phyloP scores from a whole-genome alignment of 2,113 vertebrate genomes.

The Leucoraja erinaceus region DNA sequence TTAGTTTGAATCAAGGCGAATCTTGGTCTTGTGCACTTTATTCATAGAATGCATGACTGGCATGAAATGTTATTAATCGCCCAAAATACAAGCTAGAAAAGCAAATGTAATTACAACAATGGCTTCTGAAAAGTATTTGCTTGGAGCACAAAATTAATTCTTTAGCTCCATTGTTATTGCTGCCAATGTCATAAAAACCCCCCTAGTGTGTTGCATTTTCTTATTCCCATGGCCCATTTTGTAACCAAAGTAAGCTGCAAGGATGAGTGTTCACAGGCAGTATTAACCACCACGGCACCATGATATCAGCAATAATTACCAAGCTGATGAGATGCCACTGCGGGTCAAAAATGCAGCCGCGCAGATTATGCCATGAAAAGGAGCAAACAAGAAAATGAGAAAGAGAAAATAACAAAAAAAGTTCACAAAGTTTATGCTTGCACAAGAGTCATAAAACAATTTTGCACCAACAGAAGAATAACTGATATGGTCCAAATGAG shows the following conservation, averaged over 20 bases:
- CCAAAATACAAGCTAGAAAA: not conserved
- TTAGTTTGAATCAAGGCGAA: not conserved
- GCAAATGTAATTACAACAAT: not conserved
- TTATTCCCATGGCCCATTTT: not conserved
- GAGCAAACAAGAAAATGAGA: too few species aligned
- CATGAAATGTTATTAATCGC: not conserved
- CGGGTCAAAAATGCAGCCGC: not conserved
- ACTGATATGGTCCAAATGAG: constrained; percentile 16
- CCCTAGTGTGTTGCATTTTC: not conserved
- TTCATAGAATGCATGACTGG: not conserved
- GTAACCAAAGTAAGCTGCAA: not conserved
- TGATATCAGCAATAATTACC: not conserved
- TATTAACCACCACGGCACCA: not conserved
- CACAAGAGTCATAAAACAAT: not conserved
- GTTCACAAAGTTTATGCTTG: constrained; percentile 1
- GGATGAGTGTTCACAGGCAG: not conserved
- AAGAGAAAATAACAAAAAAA: not conserved
- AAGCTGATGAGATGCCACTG: not conserved
- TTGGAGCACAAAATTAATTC: not conserved
- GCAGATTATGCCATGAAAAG: not conserved
- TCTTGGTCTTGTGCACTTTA: not conserved
- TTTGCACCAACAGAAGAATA: constrained; percentile 14
- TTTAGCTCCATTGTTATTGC: not conserved
- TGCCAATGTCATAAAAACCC: not conserved
- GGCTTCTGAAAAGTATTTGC: not conserved